These are phyloP conservation scores for Ariopsis seemanni DNA, from an alignment of 2,113 vertebrate species.

Conservation along the genomic window DNA sequence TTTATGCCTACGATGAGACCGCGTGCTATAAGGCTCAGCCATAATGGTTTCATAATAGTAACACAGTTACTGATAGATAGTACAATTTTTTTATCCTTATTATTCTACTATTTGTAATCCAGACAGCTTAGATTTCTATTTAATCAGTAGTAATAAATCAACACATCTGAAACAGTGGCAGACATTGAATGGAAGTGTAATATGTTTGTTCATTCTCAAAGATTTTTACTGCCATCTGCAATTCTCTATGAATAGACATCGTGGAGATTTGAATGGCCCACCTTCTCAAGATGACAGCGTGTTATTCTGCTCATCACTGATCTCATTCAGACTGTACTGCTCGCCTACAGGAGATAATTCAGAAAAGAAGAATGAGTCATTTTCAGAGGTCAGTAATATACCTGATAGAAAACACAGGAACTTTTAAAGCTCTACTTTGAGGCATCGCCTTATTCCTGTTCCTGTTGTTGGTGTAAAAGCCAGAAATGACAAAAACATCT, in stretches of 20 bases:
- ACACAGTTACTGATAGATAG: neutral
- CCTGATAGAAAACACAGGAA: neutral
- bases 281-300: constrained; percentile 10
- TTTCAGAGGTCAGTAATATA: constrained; percentile 22
- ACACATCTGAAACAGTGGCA: constrained; percentile 11
- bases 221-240: neutral
- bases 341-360: neutral
- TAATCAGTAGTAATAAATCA: constrained; percentile 33
- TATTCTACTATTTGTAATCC: neutral
- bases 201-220: neutral
- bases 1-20: neutral
- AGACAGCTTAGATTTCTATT: constrained; percentile 19
- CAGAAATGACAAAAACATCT: neutral
- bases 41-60: neutral
- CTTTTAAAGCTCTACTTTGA: neutral
- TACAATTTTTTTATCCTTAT: neutral
- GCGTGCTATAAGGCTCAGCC: neutral
- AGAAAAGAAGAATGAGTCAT: constrained; percentile 29
- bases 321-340: neutral
- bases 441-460: constrained; percentile 14
- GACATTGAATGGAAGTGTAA: constrained; percentile 1
- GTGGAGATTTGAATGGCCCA: neutral
- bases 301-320: constrained; percentile 5
- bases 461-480: constrained; percentile 32
- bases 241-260: neutral